Conservation (phyloP, 2,888 invertebrate genomes). For the Lochmaea capreae region DNA sequence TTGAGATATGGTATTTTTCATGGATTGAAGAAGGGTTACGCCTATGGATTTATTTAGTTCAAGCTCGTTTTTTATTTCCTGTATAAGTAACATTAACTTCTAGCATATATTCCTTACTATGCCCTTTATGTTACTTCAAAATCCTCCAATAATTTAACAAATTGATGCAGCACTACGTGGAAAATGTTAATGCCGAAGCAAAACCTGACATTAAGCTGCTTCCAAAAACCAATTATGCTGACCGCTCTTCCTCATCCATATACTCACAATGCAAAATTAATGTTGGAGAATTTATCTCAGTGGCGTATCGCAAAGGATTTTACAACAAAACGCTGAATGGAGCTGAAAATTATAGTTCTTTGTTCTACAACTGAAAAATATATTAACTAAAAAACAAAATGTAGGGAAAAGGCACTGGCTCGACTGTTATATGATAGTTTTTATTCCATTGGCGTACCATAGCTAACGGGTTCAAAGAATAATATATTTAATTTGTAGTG, state of each 20-base stretch:
- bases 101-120: not conserved
- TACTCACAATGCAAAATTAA: conserved; percentile 41
- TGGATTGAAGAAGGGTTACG: no score
- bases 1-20: no score
- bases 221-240: conserved; percentile 42
- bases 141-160: conserved; percentile 18
- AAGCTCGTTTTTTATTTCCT: not conserved
- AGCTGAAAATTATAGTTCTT: not conserved
- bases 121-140: not conserved
- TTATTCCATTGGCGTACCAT: no score
- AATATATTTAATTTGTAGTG: no score
- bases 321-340: not conserved
- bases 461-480: no score
- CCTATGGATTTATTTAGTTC: not conserved
- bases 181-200: conserved; percentile 24
- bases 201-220: conserved; percentile 41
- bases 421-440: no score
- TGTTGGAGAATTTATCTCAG: conserved; percentile 12
- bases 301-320: conserved; percentile 3
- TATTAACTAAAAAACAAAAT: no score
- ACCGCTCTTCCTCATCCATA: conserved; percentile 42
- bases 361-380: no score
- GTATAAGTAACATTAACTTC: not conserved
- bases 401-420: no score
- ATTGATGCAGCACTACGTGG: conserved; percentile 24